Percentiles rank a stretch among this genome's conserved stretches.
These are phyloP conservation scores for Chrysaora quinquecirrha DNA, from an alignment of 30 jellyfish, hydroid and myxozoan genomes.

Conservation along the genomic window DNA sequence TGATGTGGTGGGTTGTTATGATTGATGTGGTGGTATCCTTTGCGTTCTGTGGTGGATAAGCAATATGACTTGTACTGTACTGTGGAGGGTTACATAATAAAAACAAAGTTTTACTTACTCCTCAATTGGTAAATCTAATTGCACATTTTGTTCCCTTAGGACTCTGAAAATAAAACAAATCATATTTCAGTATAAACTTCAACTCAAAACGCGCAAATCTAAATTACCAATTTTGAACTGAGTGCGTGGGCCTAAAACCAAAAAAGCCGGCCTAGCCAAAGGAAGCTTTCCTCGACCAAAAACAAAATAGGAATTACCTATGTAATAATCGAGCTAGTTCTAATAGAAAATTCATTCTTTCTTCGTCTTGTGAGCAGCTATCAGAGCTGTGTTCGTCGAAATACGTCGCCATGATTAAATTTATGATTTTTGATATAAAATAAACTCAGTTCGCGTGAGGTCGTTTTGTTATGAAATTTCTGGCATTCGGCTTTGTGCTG, in stretches of 20 bases:
- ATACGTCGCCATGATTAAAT: too few relatives aligned
- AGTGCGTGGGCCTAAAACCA: not conserved
- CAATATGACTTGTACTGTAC: too few relatives aligned
- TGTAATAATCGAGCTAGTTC: conserved; percentile 53
- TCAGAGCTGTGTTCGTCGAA: conserved; percentile 57
- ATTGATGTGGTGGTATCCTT: too few relatives aligned
- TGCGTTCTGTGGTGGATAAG: too few relatives aligned
- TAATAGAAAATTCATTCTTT: conserved; percentile 39
- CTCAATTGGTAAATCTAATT: conserved; percentile 58
- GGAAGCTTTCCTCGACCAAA: not conserved
- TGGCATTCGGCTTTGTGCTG: too few relatives aligned
- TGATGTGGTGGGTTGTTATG: too few relatives aligned
- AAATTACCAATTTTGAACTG: not conserved
- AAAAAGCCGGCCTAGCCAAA: not conserved
- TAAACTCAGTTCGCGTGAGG: too few relatives aligned
- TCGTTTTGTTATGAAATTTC: too few relatives aligned
- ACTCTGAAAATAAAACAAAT: conserved; percentile 24
- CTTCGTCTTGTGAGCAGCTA: conserved; percentile 35
- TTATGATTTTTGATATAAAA: too few relatives aligned
- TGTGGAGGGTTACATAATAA: not conserved
- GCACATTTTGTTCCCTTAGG: conserved; percentile 69
- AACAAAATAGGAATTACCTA: conserved; percentile 5
- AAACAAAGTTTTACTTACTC: conserved; percentile 30
- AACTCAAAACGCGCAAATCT: not conserved
- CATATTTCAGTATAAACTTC: not conserved